Evolutionary conservation across 2,888 invertebrate genomes (phyloP).

Genomic region (Halictus ligatus): DNA sequence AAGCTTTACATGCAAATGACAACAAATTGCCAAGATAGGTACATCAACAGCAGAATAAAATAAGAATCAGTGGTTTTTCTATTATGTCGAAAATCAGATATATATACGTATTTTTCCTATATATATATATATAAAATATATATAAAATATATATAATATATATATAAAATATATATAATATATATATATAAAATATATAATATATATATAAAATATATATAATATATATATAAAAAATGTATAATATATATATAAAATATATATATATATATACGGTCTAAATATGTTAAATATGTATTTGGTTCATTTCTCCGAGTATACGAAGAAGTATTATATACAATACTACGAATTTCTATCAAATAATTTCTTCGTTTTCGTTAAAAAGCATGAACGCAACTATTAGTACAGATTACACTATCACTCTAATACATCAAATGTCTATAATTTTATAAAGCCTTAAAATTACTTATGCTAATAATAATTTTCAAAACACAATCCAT

Average conservation of each 20-base stretch:
- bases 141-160: too few relatives aligned
- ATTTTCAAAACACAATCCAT: constrained; percentile 1
- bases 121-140: too few relatives aligned
- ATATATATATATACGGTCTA: constrained; percentile 23
- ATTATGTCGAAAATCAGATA: constrained; percentile 65
- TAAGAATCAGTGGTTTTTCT: constrained; percentile 55
- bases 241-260: too few relatives aligned
- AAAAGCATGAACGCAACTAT: constrained; percentile 9
- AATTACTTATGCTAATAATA: constrained; percentile 24
- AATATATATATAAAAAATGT: too few relatives aligned
- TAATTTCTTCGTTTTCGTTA: background rate
- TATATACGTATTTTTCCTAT: constrained; percentile 61
- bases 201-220: too few relatives aligned
- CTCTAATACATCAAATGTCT: constrained; percentile 1
- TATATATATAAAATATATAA: too few relatives aligned
- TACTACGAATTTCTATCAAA: constrained; percentile 13
- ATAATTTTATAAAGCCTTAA: constrained; percentile 15
- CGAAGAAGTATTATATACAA: constrained; percentile 5
- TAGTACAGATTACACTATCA: constrained; percentile 15
- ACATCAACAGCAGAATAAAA: constrained; percentile 57
- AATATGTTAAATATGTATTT: constrained; percentile 20
- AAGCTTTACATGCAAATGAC: constrained; percentile 59
- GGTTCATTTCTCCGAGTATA: constrained; percentile 7
- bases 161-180: too few relatives aligned
- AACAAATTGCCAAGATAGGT: constrained; percentile 35